Evolutionary conservation across 2,113 vertebrate species (phyloP).

Genomic region (Syngnathoides biaculeatus): DNA sequence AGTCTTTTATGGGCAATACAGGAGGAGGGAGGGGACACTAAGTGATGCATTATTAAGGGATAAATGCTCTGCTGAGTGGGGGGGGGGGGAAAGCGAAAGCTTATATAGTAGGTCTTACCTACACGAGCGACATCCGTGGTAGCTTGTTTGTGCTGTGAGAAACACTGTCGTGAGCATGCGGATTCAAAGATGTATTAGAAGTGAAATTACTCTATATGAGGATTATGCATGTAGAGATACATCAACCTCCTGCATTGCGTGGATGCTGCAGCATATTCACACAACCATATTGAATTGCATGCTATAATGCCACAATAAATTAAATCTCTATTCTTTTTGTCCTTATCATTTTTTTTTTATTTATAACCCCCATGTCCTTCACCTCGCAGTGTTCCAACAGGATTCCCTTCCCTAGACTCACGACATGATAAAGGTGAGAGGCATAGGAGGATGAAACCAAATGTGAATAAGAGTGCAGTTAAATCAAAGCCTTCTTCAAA

Average conservation of each 20-base stretch:
- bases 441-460: conserved; percentile 15
- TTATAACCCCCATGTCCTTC: neutral
- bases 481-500: conserved; percentile 72
- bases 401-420: conserved; percentile 15
- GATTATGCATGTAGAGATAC: conserved; percentile 26
- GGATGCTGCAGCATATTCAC: neutral
- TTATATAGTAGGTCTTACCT: conserved; percentile 49
- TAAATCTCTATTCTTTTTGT: neutral
- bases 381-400: conserved; percentile 3
- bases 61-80: conserved; percentile 45
- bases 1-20: conserved; percentile 55
- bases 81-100: conserved; percentile 38
- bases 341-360: neutral
- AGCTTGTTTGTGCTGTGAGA: conserved; percentile 50
- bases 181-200: conserved; percentile 49
- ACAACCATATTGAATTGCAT: conserved; percentile 14
- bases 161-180: conserved; percentile 31
- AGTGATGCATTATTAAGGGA: conserved; percentile 70
- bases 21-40: conserved; percentile 41
- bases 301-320: conserved; percentile 13
- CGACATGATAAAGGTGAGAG: conserved; percentile 15
- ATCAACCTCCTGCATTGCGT: conserved; percentile 7
- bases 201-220: conserved; percentile 31
- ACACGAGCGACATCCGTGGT: conserved; percentile 32
- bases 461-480: conserved; percentile 58